Evolutionary conservation across 2,113 vertebrate species (phyloP), one percentile per base, ranked within the genome.

Genomic region (Stictonetta naevosa): DNA sequence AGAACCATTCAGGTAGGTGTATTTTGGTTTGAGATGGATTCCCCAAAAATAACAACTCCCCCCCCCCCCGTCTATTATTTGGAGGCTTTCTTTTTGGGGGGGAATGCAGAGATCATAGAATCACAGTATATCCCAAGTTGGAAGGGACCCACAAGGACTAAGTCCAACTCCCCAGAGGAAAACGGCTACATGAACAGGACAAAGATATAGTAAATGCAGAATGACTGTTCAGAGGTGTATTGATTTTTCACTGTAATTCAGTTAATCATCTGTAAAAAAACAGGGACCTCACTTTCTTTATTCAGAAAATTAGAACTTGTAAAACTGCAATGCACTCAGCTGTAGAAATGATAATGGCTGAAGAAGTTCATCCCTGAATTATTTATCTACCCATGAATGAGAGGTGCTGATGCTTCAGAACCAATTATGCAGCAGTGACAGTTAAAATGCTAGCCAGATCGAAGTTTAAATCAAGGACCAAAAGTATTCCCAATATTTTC

Each of bases 351-450:
- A 28, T 28, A 28, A 36, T 28, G 34, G 23, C 13, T 77, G 29
- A 46, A 86, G 34, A 75, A 92, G 71, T 66, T 91, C 53, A 84
- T 20, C 58, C 59, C 72, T 67, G 75, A 93, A 80, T 95, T 95
- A 93, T 90, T 91, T 83, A 97, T 68, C 50, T 60, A 42, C 6
- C 55, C 56, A 48, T 29, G 58, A 92, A 92, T 50, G 75, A 95
- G 50, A 92, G 17, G 86, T 74, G 67, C 50, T 83, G 78, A 95
- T 86, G 63, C 59, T 74, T 93, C 87, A 87, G 58, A 80, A 94
- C 15, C 72, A 83, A 80, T 46, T 85, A 86, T 28, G 13, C 60
- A 88, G 63, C 50, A 93, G 34, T 46, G 76, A 83, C 56, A 91
- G 21, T 55, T 63, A 66, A 80, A 94, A 93, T 34, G 46, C 55